Base-by-base conservation (phyloP, 1,140 invertebrate genomes). In the Megalopta genalis region DNA sequence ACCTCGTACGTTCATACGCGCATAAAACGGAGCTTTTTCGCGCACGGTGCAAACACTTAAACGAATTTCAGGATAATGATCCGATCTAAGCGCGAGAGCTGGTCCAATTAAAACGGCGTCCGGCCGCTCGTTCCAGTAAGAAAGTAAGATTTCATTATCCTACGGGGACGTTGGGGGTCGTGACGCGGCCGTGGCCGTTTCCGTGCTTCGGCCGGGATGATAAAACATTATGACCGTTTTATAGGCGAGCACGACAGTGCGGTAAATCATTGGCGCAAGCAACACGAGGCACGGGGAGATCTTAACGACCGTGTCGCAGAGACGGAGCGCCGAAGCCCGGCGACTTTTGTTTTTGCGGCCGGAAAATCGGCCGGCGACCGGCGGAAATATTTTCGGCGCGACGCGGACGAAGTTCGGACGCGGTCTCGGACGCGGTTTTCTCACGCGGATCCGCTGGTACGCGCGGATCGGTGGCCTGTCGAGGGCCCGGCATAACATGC, bases 201-300 rank as follows among this genome's bases (percentile, higher is more conserved):
- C 84, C 84, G 64, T 80, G 76, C 80, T 77, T 85, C 77, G 72
- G 54, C 25, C 76, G 60, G 77, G 83, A 86, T 83, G 85, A 86
- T 86, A 86, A 86, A 86, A 86, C 73, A 86, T 86, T 86, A 86
- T 86, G 85, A 86, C 84, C 69, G 85, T 86, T 86, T 86, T 86
- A 86, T 86, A 86, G 85, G 77, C 66, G 60, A 37, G 78, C 84
- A 73, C 67, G 80, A 85, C 80, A 85, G 80, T 68, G 70, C 80
- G 83, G 77, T 86, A 86, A 86, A 86, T 86, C 84, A 86, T 86
- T 62, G 68, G 80, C 72, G 69, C 73, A 39, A 80, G 77, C 81
- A 73, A 81, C 68, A 57, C 74, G 78, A 85, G 73, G 49, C 73
- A 68, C 57, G 54, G 75, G 46, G 4, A 16, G 78, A 81, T 81